phyloP scores from a whole-genome alignment of 2,888 invertebrate genomes.

The Yponomeuta plumbellus region DNA sequence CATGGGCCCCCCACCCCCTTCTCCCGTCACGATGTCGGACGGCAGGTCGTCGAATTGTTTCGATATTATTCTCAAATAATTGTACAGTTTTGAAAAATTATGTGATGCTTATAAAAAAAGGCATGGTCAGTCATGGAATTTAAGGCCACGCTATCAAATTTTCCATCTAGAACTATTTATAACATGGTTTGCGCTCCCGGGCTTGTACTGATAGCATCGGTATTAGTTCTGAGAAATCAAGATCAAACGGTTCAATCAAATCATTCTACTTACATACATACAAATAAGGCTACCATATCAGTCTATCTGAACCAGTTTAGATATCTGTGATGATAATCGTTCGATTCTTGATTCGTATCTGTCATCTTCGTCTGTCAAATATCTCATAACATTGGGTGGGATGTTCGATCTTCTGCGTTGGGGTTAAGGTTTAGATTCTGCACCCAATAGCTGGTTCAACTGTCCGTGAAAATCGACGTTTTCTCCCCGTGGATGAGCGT shows the following conservation, averaged over 20 bases:
- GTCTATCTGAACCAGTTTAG: neutral
- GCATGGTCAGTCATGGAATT: no score
- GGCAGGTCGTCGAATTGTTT: no score
- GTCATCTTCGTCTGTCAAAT: neutral
- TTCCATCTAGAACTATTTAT: neutral
- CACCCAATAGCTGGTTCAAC: constrained; percentile 22
- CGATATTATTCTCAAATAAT: no score
- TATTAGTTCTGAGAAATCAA: neutral
- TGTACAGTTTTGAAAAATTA: no score
- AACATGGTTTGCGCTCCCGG: neutral
- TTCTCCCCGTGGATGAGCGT: constrained; percentile 35
- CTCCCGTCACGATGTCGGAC: no score
- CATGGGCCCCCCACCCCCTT: no score
- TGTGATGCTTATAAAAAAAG: no score
- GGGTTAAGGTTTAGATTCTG: constrained; percentile 1
- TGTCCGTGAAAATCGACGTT: constrained; percentile 52
- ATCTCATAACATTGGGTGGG: neutral
- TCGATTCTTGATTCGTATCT: neutral
- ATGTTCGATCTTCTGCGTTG: neutral
- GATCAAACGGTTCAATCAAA: neutral
- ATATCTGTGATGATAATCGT: neutral
- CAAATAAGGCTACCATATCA: neutral
- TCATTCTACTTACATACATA: neutral
- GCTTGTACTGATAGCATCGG: neutral
- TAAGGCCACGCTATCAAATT: neutral